phyloP scores from a whole-genome alignment of 2,797 vertebrate genomes.

The Amniataba percoides region DNA sequence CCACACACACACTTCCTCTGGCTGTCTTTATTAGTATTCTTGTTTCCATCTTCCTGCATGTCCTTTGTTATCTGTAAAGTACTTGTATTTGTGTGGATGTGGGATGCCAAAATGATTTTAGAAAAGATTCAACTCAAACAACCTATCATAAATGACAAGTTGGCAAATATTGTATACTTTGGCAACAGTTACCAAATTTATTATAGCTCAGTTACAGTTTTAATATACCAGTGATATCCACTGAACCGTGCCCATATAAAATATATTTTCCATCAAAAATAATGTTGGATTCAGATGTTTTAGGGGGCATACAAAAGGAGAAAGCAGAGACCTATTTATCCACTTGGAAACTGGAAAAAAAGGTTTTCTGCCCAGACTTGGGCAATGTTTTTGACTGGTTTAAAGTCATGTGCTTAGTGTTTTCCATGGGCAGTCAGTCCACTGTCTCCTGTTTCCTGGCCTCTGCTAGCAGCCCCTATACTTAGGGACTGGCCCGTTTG shows the following conservation, averaged over 20 bases:
- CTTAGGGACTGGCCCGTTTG: conserved; percentile 69
- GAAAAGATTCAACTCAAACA: conserved; percentile 26
- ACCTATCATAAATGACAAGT: conserved; percentile 24
- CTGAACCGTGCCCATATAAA: conserved; percentile 37
- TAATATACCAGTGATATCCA: conserved; percentile 18
- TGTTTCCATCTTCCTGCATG: conserved; percentile 11
- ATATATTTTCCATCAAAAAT: conserved; percentile 32
- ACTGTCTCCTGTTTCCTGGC: conserved; percentile 72
- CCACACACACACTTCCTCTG: conserved; percentile 8
- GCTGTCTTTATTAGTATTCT: conserved; percentile 2
- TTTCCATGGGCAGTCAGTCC: conserved; percentile 65
- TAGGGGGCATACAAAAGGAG: conserved; percentile 11
- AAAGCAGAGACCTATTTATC: conserved; percentile 34
- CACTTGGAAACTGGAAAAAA: conserved; percentile 44
- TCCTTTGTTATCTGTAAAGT: conserved; percentile 34
- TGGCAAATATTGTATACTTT: conserved; percentile 22
- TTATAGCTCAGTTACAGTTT: conserved; percentile 35
- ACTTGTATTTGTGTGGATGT: conserved; percentile 32
- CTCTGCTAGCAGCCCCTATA: conserved; percentile 59
- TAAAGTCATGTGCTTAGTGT: conserved; percentile 55
- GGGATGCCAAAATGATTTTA: conserved; percentile 21
- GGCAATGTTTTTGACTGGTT: conserved; percentile 44
- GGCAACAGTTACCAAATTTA: conserved; percentile 19
- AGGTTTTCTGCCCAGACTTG: conserved; percentile 33
- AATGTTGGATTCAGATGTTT: conserved; percentile 18